Conservation (phyloP, 2,888 invertebrate genomes). For the Mesoligia furuncula region DNA sequence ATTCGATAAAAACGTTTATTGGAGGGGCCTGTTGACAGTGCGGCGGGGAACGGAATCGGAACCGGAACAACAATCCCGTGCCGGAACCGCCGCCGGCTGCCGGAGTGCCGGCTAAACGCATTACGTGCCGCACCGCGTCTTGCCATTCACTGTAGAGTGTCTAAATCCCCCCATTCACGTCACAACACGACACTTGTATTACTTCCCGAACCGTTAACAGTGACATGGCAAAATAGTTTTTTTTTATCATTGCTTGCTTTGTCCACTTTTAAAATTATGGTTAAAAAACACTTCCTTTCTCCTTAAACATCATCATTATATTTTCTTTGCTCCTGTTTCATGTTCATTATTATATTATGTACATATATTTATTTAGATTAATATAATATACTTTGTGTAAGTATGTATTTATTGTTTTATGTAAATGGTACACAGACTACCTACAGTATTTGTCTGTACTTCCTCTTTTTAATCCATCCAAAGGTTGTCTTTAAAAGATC, state of each 20-base stretch:
- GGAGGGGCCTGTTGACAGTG: slow-evolving; percentile 53
- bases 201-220: slow-evolving; percentile 7
- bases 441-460: too few relatives aligned
- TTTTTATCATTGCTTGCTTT: background rate
- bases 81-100: slow-evolving; percentile 74
- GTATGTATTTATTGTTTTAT: too few relatives aligned
- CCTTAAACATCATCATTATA: too few relatives aligned
- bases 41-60: slow-evolving; percentile 66
- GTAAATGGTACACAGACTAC: too few relatives aligned
- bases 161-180: slow-evolving; percentile 22
- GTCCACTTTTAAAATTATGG: too few relatives aligned
- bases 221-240: background rate
- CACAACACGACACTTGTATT: slow-evolving; percentile 15
- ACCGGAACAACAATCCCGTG: slow-evolving; percentile 83
- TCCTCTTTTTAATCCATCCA: too few relatives aligned
- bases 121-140: slow-evolving; percentile 68
- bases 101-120: slow-evolving; percentile 72
- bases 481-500: too few relatives aligned
- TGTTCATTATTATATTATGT: too few relatives aligned
- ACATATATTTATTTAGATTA: too few relatives aligned
- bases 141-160: slow-evolving; percentile 31
- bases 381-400: too few relatives aligned
- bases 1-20: slow-evolving; percentile 43
- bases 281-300: too few relatives aligned
- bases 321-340: too few relatives aligned